Percentiles rank a stretch among this genome's conserved stretches.
These are phyloP conservation scores for Drosophila nr. medialis DNA, from an alignment of 2,888 invertebrate species.

Conservation along the genomic window DNA sequence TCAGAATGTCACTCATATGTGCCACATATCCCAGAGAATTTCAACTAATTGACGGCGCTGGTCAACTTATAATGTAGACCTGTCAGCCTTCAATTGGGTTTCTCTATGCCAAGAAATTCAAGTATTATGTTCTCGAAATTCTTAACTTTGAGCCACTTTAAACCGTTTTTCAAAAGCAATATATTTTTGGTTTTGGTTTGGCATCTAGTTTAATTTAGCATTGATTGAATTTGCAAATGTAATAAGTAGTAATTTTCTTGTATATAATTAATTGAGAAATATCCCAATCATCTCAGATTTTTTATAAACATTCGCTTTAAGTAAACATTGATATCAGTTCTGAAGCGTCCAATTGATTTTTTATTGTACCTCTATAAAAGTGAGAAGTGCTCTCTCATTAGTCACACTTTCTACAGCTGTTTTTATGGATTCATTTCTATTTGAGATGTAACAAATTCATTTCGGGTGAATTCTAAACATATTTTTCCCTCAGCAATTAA, in stretches of 20 bases:
- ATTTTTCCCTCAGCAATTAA: conserved; percentile 39
- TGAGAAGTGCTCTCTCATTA: conserved; percentile 9
- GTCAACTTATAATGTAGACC: conserved; percentile 28
- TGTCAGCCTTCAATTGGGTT: conserved; percentile 17
- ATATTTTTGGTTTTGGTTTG: background rate
- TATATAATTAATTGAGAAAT: background rate
- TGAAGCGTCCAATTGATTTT: background rate
- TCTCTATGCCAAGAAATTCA: background rate
- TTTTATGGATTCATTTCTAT: conserved; percentile 31
- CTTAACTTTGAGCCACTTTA: background rate
- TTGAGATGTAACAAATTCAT: conserved; percentile 13
- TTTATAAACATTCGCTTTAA: too few species aligned
- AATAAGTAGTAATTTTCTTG: too few species aligned
- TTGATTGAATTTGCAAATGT: background rate
- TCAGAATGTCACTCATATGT: conserved; percentile 27
- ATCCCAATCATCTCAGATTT: background rate
- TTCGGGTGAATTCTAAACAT: conserved; percentile 14
- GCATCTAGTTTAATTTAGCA: background rate
- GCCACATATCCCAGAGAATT: background rate
- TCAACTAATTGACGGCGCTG: conserved; percentile 44
- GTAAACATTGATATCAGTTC: background rate
- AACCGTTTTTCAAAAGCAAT: background rate
- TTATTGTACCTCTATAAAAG: conserved; percentile 5
- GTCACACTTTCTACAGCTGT: conserved; percentile 10
- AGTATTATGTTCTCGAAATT: background rate